Conservation (phyloP, 2,888 invertebrate species). For the Epicampocera succincta region DNA sequence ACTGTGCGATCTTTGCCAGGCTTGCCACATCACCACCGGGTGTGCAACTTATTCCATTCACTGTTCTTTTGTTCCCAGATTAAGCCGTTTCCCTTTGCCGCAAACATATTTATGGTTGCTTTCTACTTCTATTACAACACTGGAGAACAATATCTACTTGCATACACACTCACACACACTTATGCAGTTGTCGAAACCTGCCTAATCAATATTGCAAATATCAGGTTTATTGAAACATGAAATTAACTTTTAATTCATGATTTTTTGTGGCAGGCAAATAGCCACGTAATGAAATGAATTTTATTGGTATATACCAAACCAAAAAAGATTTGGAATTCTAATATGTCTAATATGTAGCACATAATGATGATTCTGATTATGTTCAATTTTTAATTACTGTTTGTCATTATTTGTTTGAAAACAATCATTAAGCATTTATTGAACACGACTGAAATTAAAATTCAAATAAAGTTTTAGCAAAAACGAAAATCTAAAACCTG, state of each 20-base stretch:
- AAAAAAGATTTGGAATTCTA: neutral
- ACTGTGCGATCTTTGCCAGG: no score
- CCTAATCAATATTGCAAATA: neutral
- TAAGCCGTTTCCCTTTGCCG: no score
- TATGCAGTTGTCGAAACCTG: neutral
- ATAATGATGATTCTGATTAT: conserved; percentile 4
- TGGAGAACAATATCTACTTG: no score
- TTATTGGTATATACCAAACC: no score
- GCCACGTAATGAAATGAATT: conserved; percentile 13
- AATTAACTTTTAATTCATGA: conserved; percentile 27
- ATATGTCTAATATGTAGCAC: no score
- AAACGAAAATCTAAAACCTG: neutral
- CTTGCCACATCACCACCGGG: no score
- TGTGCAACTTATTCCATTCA: no score
- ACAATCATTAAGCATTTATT: conserved; percentile 43
- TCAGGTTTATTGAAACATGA: conserved; percentile 14
- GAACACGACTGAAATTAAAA: conserved; percentile 34
- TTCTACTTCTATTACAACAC: no score
- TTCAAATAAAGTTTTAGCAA: conserved; percentile 23
- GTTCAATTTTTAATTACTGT: conserved; percentile 39
- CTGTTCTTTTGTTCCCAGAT: no score
- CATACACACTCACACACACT: no score
- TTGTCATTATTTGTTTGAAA: conserved; percentile 7
- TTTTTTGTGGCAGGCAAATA: conserved; percentile 3
- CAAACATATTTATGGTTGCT: no score